A percentile compares a stretch with the other conserved stretches of the same genome.
These are phyloP conservation scores for Lepidurus arcticus DNA, from an alignment of 1,140 invertebrate species.

Conservation along the genomic window DNA sequence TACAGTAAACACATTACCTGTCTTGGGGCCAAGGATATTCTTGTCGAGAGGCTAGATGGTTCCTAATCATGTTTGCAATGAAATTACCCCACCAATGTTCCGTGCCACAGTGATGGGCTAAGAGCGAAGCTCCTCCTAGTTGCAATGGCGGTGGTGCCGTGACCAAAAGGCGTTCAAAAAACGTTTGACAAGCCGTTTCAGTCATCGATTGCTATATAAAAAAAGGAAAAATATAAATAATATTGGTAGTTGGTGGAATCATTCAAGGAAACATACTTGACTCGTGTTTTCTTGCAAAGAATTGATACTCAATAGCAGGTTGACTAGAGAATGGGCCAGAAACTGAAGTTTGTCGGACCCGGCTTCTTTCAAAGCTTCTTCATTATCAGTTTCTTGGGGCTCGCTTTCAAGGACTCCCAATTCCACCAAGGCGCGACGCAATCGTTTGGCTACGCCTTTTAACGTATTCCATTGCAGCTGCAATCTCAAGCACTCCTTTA, in stretches of 20 bases:
- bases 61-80: slow-evolving; percentile 68
- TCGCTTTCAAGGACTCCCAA: slow-evolving; percentile 37
- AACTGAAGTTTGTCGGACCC: slow-evolving; percentile 65
- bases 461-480: slow-evolving; percentile 74
- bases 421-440: slow-evolving; percentile 52
- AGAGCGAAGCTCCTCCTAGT: slow-evolving; percentile 63
- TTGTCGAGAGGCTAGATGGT: slow-evolving; percentile 64
- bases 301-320: slow-evolving; percentile 58
- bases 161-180: slow-evolving; percentile 65
- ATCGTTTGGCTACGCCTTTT: slow-evolving; percentile 61
- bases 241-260: no score
- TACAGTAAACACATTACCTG: slow-evolving; percentile 51
- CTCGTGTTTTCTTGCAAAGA: slow-evolving; percentile 3
- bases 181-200: slow-evolving; percentile 55
- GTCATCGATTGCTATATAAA: slow-evolving; percentile 54
- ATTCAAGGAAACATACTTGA: neutral
- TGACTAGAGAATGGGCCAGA: slow-evolving; percentile 70
- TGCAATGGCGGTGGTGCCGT: slow-evolving; percentile 58
- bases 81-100: slow-evolving; percentile 84
- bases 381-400: slow-evolving; percentile 29
- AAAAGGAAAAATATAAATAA: slow-evolving; percentile 41
- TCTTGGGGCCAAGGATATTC: slow-evolving; percentile 78
- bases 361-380: slow-evolving; percentile 49
- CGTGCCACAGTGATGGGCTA: slow-evolving; percentile 70
- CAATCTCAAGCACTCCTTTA: slow-evolving; percentile 65